Percentiles rank a stretch among this genome's conserved stretches.
phyloP scores from a whole-genome alignment of 2,797 vertebrate species.

The Pagetopsis macropterus region DNA sequence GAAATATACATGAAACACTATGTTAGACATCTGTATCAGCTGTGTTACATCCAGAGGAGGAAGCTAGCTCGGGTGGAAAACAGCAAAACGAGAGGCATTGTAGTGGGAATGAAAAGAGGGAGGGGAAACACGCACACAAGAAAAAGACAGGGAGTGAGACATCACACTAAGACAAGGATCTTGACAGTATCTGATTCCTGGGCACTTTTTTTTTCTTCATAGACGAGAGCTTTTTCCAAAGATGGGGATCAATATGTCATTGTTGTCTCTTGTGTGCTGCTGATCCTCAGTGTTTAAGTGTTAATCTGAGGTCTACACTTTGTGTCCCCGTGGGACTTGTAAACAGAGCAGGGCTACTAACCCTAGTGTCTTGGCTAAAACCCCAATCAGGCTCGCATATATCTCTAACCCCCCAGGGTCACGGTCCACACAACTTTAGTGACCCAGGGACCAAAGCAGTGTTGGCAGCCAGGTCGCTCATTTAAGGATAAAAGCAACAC shows the following conservation, averaged over 20 bases:
- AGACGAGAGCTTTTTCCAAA: constrained; percentile 25
- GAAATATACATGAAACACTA: constrained; percentile 76
- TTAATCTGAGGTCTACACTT: constrained; percentile 65
- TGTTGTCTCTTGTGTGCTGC: constrained; percentile 56
- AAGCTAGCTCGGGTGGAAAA: constrained; percentile 34
- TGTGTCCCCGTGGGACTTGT: constrained; percentile 55
- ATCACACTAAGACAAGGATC: constrained; percentile 48
- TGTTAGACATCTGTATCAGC: constrained; percentile 67
- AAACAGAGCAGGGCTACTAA: constrained; percentile 49
- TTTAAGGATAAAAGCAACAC: not conserved
- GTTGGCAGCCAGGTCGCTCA: constrained; percentile 7
- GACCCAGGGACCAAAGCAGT: constrained; percentile 10
- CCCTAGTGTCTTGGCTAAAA: constrained; percentile 41
- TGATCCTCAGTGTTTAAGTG: constrained; percentile 62
- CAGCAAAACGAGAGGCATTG: constrained; percentile 32
- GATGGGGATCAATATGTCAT: constrained; percentile 64
- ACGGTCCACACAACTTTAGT: constrained; percentile 30
- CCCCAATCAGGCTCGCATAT: constrained; percentile 50
- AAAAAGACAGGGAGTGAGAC: constrained; percentile 37
- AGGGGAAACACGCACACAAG: constrained; percentile 23
- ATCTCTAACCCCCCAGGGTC: constrained; percentile 53
- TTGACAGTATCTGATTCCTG: constrained; percentile 56
- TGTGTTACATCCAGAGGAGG: constrained; percentile 23
- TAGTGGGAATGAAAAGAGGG: constrained; percentile 28
- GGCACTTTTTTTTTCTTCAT: constrained; percentile 24